phyloP scores from a whole-genome alignment of 2,113 vertebrate genomes.

The Nothocercus nigrocapillus region DNA sequence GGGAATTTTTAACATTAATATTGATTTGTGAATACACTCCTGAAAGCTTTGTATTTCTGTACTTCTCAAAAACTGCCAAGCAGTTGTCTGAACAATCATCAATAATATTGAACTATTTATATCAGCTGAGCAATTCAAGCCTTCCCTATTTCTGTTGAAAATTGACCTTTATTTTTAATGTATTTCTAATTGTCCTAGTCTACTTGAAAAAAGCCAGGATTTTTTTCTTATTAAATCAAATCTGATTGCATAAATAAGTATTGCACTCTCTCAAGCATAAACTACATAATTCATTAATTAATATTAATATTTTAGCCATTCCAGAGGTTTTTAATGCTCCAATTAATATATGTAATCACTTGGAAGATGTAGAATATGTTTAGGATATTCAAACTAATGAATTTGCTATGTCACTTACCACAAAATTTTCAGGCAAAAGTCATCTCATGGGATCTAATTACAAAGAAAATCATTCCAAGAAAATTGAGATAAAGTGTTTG shows the following conservation, averaged over 20 bases:
- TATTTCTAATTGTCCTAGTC: neutral
- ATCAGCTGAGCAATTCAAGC: neutral
- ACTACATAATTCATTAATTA: slow-evolving; percentile 25
- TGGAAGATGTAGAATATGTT: neutral
- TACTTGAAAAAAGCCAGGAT: neutral
- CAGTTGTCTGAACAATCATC: neutral
- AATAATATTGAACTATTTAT: neutral
- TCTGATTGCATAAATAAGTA: neutral
- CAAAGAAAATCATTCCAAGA: slow-evolving; percentile 15
- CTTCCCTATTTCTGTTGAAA: neutral
- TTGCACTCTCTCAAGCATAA: neutral
- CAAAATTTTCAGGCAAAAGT: neutral
- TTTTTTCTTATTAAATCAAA: slow-evolving; percentile 21
- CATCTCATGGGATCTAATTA: neutral
- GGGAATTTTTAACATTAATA: neutral
- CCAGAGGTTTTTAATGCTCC: neutral
- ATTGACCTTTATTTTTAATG: slow-evolving; percentile 12
- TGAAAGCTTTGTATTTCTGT: neutral
- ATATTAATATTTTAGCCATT: slow-evolving; percentile 20
- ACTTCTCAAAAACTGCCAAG: neutral
- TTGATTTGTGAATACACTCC: accelerated
- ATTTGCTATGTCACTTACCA: slow-evolving; percentile 14
- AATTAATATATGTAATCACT: slow-evolving; percentile 23
- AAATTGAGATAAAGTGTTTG: slow-evolving; percentile 10
- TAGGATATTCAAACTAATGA: slow-evolving; percentile 14